phyloP scores from a whole-genome alignment of 2,113 vertebrate genomes.

The Delphinus delphis region DNA sequence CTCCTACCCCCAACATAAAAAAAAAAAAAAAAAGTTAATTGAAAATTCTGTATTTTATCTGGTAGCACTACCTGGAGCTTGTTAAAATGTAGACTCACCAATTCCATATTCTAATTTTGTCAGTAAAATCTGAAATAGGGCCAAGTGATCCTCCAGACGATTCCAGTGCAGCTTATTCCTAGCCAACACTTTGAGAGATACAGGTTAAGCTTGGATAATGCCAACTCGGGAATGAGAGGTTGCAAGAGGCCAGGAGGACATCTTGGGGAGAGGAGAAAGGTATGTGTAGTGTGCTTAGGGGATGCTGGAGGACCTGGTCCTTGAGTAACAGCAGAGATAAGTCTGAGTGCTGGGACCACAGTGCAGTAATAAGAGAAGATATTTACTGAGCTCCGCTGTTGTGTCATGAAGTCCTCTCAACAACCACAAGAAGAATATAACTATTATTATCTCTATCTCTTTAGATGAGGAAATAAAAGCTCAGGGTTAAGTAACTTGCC shows the following conservation, averaged over 20 bases:
- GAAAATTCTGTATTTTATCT: not conserved
- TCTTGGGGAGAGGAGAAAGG: not conserved
- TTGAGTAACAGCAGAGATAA: not conserved
- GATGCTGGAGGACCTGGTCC: not conserved
- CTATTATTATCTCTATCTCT: not conserved
- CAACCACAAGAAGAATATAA: not conserved
- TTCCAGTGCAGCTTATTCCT: not conserved
- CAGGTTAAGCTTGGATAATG: not conserved
- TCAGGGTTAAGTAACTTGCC: not conserved
- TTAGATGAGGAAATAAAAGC: slow-evolving; percentile 19
- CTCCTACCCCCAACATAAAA: no score
- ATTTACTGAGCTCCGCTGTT: not conserved
- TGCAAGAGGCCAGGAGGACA: not conserved
- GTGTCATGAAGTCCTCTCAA: not conserved
- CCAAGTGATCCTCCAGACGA: not conserved
- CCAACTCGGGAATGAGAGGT: not conserved
- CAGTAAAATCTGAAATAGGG: not conserved
- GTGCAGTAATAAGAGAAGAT: not conserved
- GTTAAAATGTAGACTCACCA: not conserved
- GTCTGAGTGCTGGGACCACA: not conserved
- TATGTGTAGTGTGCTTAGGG: not conserved
- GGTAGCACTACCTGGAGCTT: not conserved
- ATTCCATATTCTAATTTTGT: not conserved
- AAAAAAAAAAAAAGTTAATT: not conserved
- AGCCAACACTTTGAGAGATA: not conserved